Evolutionary conservation across 2,113 vertebrate species (phyloP).

Genomic region (Sula dactylatra): DNA sequence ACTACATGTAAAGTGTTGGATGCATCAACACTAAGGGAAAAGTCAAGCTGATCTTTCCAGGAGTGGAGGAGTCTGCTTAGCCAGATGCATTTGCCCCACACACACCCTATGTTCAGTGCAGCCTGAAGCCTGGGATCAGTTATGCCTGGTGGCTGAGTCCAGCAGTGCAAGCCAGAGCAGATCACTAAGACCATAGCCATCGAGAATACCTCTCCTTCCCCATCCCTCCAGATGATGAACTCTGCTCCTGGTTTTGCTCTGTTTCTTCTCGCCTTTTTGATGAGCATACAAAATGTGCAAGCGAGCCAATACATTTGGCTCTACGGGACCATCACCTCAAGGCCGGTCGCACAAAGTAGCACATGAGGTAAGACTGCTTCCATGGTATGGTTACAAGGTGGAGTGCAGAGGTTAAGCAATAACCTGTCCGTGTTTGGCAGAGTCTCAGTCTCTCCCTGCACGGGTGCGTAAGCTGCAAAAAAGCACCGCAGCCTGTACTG

Average conservation of each 20-base stretch:
- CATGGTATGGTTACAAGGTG: no score
- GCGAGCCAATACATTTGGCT: not conserved
- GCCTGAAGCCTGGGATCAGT: not conserved
- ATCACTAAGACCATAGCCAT: not conserved
- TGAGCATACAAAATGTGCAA: not conserved
- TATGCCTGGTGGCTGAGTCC: not conserved
- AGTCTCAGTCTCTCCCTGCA: not conserved
- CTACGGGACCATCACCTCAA: not conserved
- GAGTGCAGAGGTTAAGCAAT: not conserved
- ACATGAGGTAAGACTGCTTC: accelerated
- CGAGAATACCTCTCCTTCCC: not conserved
- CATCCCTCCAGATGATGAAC: not conserved
- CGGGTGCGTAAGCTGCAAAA: accelerated
- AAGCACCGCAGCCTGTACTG: not conserved
- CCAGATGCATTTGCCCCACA: no score
- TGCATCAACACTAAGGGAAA: not conserved
- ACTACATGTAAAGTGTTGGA: not conserved
- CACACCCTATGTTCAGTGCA: not conserved
- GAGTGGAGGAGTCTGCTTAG: not conserved
- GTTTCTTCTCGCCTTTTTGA: not conserved
- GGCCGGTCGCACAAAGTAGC: not conserved
- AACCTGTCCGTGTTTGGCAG: no score
- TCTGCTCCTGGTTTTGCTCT: not conserved
- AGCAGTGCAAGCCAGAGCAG: not conserved
- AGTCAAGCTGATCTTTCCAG: not conserved